A percentile compares a stretch with the other conserved stretches of the same genome.
phyloP scores from a whole-genome alignment of 2,113 vertebrate species.

The Microcebus lehilahytsara region DNA sequence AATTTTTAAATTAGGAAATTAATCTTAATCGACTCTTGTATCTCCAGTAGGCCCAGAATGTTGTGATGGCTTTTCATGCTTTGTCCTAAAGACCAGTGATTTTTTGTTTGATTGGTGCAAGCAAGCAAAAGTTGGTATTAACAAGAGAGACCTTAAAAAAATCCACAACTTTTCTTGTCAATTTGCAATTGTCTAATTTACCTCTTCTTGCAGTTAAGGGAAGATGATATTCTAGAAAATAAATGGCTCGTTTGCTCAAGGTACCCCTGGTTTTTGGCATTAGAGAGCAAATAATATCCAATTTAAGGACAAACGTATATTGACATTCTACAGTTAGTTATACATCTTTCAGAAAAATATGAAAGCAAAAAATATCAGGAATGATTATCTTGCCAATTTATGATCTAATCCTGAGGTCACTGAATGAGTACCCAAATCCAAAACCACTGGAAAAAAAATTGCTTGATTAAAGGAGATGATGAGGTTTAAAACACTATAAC shows the following conservation, averaged over 20 bases:
- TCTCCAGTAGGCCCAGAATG: constrained; percentile 10
- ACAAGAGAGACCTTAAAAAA: neutral
- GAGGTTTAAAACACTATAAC: neutral
- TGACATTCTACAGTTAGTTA: neutral
- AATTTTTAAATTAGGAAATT: constrained; percentile 81
- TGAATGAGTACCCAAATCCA: neutral
- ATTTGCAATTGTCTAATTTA: neutral
- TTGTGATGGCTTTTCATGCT: constrained; percentile 50
- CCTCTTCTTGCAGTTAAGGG: neutral
- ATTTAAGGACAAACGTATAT: neutral
- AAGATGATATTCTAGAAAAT: neutral
- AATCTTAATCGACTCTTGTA: constrained; percentile 77
- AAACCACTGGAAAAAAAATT: neutral
- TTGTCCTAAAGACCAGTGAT: neutral
- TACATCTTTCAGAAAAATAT: neutral
- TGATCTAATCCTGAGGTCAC: neutral
- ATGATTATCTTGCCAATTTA: neutral
- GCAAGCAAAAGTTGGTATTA: constrained; percentile 7
- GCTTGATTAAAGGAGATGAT: constrained; percentile 16
- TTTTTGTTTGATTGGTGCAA: neutral
- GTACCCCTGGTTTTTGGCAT: neutral
- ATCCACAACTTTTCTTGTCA: neutral
- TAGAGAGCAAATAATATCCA: neutral
- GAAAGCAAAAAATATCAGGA: neutral
- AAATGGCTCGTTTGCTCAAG: neutral